Conservation (phyloP, 35 echinoderm and acorn worm genomes). For the Ophioderma brevispina region DNA sequence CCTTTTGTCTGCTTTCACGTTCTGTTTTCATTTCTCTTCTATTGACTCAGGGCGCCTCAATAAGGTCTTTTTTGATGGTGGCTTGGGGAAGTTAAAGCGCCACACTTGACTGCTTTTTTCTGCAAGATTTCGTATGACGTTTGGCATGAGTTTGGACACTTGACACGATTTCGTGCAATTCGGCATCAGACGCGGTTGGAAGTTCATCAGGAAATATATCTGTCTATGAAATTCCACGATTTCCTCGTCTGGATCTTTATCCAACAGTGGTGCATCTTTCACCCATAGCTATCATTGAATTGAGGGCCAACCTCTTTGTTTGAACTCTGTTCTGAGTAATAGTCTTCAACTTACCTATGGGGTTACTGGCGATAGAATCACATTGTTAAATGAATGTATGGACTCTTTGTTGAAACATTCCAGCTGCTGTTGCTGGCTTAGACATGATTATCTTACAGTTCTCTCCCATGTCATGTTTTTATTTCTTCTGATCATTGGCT, state of each 20-base stretch:
- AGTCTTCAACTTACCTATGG: slow-evolving; percentile 56
- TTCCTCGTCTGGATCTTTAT: slow-evolving; percentile 39
- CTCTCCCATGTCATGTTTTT: slow-evolving; percentile 30
- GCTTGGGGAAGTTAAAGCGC: slow-evolving; percentile 80
- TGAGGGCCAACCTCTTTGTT: slow-evolving; percentile 44
- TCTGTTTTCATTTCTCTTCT: background rate
- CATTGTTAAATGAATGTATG: slow-evolving; percentile 49
- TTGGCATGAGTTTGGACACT: slow-evolving; percentile 65
- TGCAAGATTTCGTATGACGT: slow-evolving; percentile 82
- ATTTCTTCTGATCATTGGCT: slow-evolving; percentile 27
- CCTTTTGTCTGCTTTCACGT: background rate
- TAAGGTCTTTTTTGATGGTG: slow-evolving; percentile 52
- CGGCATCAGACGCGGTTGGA: slow-evolving; percentile 36
- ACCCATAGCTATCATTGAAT: slow-evolving; percentile 68
- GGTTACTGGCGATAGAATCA: slow-evolving; percentile 60
- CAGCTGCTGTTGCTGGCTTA: slow-evolving; percentile 74
- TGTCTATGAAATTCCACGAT: slow-evolving; percentile 62
- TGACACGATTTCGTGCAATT: slow-evolving; percentile 72
- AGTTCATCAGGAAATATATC: slow-evolving; percentile 7
- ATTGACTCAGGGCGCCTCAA: background rate
- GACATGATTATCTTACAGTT: slow-evolving; percentile 33
- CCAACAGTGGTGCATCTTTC: slow-evolving; percentile 56
- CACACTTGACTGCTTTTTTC: slow-evolving; percentile 69
- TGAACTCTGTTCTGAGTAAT: slow-evolving; percentile 72
- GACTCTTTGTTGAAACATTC: slow-evolving; percentile 77